Evolutionary conservation across 2,113 vertebrate species (phyloP), one percentile per base, ranked within the genome.

Genomic region (Plecturocebus donacophilus): DNA sequence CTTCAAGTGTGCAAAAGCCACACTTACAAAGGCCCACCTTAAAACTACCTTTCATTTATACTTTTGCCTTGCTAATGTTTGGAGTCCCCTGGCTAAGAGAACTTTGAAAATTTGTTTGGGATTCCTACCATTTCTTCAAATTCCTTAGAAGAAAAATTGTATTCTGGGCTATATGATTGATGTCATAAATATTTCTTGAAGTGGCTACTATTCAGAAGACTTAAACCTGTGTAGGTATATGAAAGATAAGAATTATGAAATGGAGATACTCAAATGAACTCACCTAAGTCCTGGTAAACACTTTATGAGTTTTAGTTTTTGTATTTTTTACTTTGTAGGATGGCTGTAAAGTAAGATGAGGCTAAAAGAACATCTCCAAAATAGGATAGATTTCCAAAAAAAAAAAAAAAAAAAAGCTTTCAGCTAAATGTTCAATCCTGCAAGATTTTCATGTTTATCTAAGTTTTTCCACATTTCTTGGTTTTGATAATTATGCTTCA

Each of bases 301-400:
- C 2, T 21, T 76, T 45, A 61, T 58, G 5, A 35, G 21, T n/a
- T 91, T 42, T 70, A 42, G 16, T 47, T 54, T 73, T 75, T 25
- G 11, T 25, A 17, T 45, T 21, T 80, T 91, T 76, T 75, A 17
- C 79, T 27, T 94, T 70, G 42, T 82, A 19, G 7, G 45, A 14
- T 94, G 27, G 0, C 1, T 64, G 14, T 56, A 58, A 93, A 76
- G 4, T 54, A 45, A 11, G 10, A 4, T 86, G 35, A 38, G 8
- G 52, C 12, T 86, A 91, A 96, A 94, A 77, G 70, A 49, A 89
- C 10, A n/a, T 56, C 96, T 89, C 12, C 3, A 66, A 95, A 91
- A 73, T 77, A 12, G 10, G 45, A 80, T 23, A 81, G 68, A 87
- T 83, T 87, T 88, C 13, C 6, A 35, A 87, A 84, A 81, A 35